A percentile compares a stretch with the other conserved stretches of the same genome.
These are phyloP conservation scores for Steatornis caripensis DNA, from an alignment of 2,113 vertebrate genomes.

Conservation along the genomic window DNA sequence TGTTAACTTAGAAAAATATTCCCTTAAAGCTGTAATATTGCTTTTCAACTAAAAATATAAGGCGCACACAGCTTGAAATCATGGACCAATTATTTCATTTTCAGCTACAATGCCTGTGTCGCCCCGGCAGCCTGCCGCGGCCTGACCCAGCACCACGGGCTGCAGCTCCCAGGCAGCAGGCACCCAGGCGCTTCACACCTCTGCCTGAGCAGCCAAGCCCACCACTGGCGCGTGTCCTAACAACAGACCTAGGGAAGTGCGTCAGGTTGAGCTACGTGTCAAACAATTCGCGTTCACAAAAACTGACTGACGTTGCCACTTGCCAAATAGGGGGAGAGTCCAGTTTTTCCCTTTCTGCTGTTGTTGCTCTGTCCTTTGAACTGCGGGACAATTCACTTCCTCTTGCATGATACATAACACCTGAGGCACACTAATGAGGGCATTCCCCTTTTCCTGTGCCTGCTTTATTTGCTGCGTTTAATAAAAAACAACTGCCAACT, in stretches of 20 bases:
- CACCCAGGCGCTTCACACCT: not conserved
- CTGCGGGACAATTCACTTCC: not conserved
- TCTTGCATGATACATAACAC: not conserved
- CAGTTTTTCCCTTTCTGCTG: not conserved
- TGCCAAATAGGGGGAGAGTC: not conserved
- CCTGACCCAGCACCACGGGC: not conserved
- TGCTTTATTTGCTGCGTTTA: conserved; percentile 46
- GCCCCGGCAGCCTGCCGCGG: not conserved
- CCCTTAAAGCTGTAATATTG: conserved; percentile 81
- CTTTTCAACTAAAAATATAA: conserved; percentile 74
- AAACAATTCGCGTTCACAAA: not conserved
- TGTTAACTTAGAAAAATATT: conserved; percentile 83
- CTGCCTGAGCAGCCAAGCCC: not conserved
- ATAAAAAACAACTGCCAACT: conserved; percentile 1
- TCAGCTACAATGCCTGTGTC: conserved; percentile 4
- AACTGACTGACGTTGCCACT: not conserved
- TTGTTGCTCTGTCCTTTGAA: not conserved
- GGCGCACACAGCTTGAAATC: conserved; percentile 52
- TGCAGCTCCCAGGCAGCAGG: not conserved
- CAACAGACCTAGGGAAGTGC: too few species aligned
- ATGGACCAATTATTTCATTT: conserved; percentile 58
- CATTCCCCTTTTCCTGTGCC: conserved; percentile 43
- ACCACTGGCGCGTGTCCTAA: not conserved
- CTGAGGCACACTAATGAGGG: not conserved
- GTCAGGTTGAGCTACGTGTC: not conserved